These are phyloP conservation scores for Apis dorsata DNA, from an alignment of 1,140 invertebrate genomes.

Conservation along the genomic window DNA sequence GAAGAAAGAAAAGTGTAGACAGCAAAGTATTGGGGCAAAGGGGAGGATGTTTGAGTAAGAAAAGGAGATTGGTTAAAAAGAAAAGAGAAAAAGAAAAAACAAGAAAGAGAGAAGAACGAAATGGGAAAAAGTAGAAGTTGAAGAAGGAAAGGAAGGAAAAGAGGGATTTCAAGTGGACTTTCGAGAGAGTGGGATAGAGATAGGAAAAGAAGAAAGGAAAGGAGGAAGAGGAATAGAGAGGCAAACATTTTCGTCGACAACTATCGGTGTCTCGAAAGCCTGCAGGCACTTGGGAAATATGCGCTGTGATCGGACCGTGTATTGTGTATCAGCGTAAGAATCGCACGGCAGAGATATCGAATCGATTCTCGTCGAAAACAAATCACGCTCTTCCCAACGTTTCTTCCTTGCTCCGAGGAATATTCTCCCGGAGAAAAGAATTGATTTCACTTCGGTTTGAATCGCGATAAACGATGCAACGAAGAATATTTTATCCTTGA, in stretches of 20 bases:
- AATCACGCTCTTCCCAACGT: constrained; percentile 6
- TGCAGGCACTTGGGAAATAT: constrained; percentile 49
- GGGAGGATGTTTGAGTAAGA: not conserved
- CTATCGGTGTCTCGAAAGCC: constrained; percentile 31
- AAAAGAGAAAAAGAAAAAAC: not conserved
- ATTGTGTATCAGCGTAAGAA: constrained; percentile 40
- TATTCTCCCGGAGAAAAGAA: constrained; percentile 7
- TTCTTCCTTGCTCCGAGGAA: not conserved
- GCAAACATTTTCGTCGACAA: constrained; percentile 34
- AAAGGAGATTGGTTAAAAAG: not conserved
- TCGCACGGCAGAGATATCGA: constrained; percentile 34
- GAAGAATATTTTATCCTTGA: not conserved
- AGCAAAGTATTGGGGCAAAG: no score
- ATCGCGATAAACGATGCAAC: constrained; percentile 21
- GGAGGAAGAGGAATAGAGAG: not conserved
- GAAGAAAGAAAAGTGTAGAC: not conserved
- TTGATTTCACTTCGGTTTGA: constrained; percentile 16
- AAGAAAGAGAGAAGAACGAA: not conserved
- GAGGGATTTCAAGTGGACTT: not conserved
- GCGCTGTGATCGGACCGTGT: constrained; percentile 36
- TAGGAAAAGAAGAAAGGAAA: not conserved
- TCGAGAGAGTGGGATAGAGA: not conserved
- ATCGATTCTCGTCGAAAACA: constrained; percentile 43
- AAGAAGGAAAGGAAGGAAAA: not conserved
- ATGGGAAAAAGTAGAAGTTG: not conserved